phyloP scores from a whole-genome alignment of 1,140 invertebrate species.

The Delia radicum region DNA sequence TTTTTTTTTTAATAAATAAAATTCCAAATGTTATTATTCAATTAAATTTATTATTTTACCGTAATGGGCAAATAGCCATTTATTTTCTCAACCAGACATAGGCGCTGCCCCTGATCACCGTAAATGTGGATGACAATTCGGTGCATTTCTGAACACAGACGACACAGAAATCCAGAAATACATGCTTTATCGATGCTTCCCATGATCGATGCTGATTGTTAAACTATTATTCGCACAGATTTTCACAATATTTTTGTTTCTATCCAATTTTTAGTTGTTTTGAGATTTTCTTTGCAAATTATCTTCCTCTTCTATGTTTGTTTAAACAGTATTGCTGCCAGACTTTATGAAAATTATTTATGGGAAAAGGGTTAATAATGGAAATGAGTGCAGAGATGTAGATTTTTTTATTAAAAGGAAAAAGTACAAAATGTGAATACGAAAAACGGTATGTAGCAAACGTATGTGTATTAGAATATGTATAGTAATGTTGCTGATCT shows the following conservation, averaged over 20 bases:
- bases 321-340: background rate
- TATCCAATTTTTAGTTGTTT: background rate
- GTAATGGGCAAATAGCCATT: conserved; percentile 74
- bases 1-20: conserved; percentile 25
- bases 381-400: too few species aligned
- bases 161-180: conserved; percentile 75
- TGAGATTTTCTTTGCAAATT: background rate
- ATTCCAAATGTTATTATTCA: too few species aligned
- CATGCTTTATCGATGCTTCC: conserved; percentile 74
- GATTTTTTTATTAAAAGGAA: too few species aligned
- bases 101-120: conserved; percentile 70
- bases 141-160: conserved; percentile 78
- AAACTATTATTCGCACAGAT: background rate
- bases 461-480: too few species aligned
- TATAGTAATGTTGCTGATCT: too few species aligned
- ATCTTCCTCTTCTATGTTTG: background rate
- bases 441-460: too few species aligned
- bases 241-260: background rate
- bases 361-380: background rate
- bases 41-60: conserved; percentile 56
- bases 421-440: too few species aligned
- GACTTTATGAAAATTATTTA: background rate
- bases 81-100: conserved; percentile 72
- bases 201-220: conserved; percentile 59
- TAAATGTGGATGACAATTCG: conserved; percentile 75